A percentile compares a stretch with the other conserved stretches of the same genome.
Evolutionary conservation across 2,797 vertebrate genomes (phyloP).

Genomic region (Chromis chromis): DNA sequence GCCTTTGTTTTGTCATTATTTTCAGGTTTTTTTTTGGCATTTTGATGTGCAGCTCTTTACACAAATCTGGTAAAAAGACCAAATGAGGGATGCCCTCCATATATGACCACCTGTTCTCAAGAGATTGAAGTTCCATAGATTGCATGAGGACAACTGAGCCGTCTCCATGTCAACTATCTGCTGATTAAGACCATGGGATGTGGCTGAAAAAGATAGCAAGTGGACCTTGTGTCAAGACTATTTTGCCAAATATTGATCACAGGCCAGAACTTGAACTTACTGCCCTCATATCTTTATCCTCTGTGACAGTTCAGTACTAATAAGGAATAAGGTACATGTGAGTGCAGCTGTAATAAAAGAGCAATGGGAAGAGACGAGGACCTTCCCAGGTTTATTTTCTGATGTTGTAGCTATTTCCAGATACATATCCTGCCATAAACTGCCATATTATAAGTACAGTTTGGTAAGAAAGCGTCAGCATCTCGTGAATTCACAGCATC

Average conservation of each 20-base stretch:
- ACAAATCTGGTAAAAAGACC: background rate
- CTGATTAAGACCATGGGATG: background rate
- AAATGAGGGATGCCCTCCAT: too few species aligned
- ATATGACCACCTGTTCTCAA: background rate
- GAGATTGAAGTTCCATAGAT: background rate
- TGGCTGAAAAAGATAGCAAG: background rate
- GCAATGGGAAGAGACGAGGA: background rate
- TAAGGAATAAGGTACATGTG: background rate
- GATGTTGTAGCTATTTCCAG: background rate
- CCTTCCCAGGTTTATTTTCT: background rate
- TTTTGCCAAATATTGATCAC: background rate
- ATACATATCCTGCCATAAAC: conserved; percentile 15
- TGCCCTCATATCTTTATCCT: background rate
- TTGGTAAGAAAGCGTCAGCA: background rate
- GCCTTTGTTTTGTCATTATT: conserved; percentile 42
- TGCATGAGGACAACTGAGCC: background rate
- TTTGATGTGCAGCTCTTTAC: background rate
- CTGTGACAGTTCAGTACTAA: background rate
- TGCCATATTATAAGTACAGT: background rate
- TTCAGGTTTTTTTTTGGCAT: background rate
- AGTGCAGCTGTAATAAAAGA: conserved; percentile 5
- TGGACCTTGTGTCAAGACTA: background rate
- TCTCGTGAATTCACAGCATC: conserved; percentile 9
- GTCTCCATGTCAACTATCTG: background rate
- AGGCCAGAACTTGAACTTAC: background rate